These are phyloP conservation scores for Todiramphus chloris DNA, from an alignment of 2,113 vertebrate species.

Conservation along the genomic window DNA sequence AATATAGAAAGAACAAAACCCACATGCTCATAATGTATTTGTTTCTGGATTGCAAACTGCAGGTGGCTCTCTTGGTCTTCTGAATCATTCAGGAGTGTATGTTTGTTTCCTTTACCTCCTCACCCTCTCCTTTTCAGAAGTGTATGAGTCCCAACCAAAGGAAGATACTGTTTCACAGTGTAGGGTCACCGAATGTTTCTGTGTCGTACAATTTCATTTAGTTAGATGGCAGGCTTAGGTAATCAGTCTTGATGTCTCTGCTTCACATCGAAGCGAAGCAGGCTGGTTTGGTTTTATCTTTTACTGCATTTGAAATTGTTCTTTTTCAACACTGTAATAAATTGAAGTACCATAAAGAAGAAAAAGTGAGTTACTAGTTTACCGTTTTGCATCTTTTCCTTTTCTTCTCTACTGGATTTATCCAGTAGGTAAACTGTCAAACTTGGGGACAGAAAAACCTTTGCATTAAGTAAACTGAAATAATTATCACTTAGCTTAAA, in stretches of 20 bases:
- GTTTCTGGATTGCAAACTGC: constrained; percentile 59
- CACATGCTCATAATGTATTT: background rate
- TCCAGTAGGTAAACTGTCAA: background rate
- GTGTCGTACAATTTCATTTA: background rate
- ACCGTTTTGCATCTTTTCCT: background rate
- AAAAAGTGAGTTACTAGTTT: background rate
- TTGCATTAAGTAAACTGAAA: background rate
- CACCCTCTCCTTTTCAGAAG: background rate
- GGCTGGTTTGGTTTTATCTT: background rate
- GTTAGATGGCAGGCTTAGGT: background rate
- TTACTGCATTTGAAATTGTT: background rate
- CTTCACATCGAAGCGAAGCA: background rate
- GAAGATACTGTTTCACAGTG: background rate
- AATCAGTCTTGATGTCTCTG: background rate
- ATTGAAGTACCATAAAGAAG: background rate
- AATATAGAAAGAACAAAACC: background rate
- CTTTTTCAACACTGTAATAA: background rate
- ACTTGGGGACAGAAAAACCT: background rate
- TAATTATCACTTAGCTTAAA: too few species aligned
- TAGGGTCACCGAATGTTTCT: background rate
- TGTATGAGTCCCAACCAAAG: background rate
- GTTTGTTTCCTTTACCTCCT: background rate
- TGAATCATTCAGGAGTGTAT: background rate
- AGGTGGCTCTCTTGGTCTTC: constrained; percentile 73
- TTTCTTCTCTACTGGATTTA: background rate